These are phyloP conservation scores for Etheostoma cragini DNA, from an alignment of 2,113 vertebrate genomes.

Conservation along the genomic window DNA sequence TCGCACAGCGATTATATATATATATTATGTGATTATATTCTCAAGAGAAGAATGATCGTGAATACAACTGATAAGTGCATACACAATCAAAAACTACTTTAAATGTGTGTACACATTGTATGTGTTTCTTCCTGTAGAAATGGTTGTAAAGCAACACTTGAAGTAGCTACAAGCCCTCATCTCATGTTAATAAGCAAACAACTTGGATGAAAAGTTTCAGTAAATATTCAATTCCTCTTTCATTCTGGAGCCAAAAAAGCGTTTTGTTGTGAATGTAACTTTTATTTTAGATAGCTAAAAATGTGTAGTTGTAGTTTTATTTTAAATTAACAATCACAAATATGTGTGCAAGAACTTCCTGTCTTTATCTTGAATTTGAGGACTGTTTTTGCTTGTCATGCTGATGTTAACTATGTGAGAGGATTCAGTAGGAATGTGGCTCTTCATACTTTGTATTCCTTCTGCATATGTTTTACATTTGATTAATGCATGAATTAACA, in stretches of 20 bases:
- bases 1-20: too few relatives aligned
- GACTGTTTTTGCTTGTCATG: not conserved
- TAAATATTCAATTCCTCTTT: not conserved
- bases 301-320: not conserved
- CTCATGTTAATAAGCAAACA: conserved; percentile 1
- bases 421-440: not conserved
- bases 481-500: not conserved
- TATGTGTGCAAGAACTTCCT: not conserved
- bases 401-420: not conserved
- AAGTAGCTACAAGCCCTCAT: too few relatives aligned
- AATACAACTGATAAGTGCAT: not conserved
- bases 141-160: not conserved
- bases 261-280: not conserved
- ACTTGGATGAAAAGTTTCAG: not conserved
- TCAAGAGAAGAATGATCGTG: not conserved
- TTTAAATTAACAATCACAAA: not conserved
- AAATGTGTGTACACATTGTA: not conserved
- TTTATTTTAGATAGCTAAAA: not conserved
- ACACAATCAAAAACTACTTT: not conserved
- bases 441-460: not conserved
- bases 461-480: not conserved
- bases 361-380: not conserved
- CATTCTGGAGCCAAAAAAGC: not conserved
- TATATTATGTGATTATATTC: not conserved
- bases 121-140: not conserved